phyloP scores from a whole-genome alignment of 2,113 vertebrate genomes.

The Catharus minimus region DNA sequence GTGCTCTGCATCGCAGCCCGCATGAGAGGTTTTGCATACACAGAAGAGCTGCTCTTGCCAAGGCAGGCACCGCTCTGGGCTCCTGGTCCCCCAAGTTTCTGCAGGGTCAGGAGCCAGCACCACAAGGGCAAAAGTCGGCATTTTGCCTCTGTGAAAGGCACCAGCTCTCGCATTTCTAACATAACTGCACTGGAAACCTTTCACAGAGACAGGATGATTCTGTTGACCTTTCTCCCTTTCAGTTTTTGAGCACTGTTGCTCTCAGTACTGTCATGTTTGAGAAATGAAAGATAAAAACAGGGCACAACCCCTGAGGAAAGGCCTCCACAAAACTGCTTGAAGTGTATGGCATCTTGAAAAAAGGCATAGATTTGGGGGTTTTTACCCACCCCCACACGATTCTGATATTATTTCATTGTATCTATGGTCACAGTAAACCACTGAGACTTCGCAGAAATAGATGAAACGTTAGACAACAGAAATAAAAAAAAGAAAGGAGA shows the following conservation, averaged over 20 bases:
- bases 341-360: not conserved
- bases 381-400: not conserved
- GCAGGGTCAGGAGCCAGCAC: not conserved
- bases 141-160: not conserved
- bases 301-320: not conserved
- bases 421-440: not conserved
- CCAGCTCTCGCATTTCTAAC: not conserved
- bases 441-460: not conserved
- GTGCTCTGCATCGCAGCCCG: fast-evolving
- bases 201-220: not conserved
- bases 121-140: not conserved
- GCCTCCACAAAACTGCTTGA: not conserved
- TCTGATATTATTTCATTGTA: not conserved
- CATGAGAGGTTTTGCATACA: not conserved
- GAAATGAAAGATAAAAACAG: not conserved
- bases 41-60: not conserved
- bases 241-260: not conserved
- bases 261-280: not conserved
- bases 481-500: not conserved
- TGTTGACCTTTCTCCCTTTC: not conserved
- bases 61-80: fast-evolving
- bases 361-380: fast-evolving
- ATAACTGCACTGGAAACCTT: not conserved
- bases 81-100: fast-evolving
- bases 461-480: not conserved